Conservation (phyloP, 2,113 vertebrate genomes). For the Acanthochromis polyacanthus region DNA sequence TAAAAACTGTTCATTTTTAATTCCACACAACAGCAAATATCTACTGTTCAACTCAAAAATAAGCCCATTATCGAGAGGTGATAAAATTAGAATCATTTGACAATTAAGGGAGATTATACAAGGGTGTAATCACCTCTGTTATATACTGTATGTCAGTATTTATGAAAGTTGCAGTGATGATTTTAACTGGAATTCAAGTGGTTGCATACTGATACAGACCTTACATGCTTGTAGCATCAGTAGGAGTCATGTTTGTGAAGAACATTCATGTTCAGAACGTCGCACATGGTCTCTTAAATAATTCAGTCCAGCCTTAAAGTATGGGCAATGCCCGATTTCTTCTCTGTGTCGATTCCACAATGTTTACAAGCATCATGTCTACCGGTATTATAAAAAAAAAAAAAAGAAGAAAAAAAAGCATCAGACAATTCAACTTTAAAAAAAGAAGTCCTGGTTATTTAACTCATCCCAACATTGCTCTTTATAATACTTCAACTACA, state of each 20-base stretch:
- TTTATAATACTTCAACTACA: conserved; percentile 71
- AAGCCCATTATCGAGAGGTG: too few species aligned
- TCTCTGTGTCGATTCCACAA: conserved; percentile 24
- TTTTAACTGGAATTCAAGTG: too few species aligned
- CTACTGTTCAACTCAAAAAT: too few species aligned
- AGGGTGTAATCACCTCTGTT: too few species aligned
- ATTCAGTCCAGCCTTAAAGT: conserved; percentile 20
- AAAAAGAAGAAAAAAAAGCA: not conserved
- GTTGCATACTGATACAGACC: not conserved
- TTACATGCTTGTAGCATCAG: not conserved
- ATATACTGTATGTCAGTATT: too few species aligned
- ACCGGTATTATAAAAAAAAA: not conserved
- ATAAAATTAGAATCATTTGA: too few species aligned
- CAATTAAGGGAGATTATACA: too few species aligned
- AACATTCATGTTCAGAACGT: conserved; percentile 27
- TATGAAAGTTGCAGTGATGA: too few species aligned
- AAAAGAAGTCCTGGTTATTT: not conserved
- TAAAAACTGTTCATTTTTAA: too few species aligned
- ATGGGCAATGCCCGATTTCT: not conserved
- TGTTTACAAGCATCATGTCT: conserved; percentile 39
- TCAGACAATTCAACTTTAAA: conserved; percentile 14
- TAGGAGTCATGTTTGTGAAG: not conserved
- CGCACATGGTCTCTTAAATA: conserved; percentile 22
- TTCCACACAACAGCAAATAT: too few species aligned
- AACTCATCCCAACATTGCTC: conserved; percentile 34